Conservation (phyloP, 2,113 vertebrate species). For the Lynx canadensis region DNA sequence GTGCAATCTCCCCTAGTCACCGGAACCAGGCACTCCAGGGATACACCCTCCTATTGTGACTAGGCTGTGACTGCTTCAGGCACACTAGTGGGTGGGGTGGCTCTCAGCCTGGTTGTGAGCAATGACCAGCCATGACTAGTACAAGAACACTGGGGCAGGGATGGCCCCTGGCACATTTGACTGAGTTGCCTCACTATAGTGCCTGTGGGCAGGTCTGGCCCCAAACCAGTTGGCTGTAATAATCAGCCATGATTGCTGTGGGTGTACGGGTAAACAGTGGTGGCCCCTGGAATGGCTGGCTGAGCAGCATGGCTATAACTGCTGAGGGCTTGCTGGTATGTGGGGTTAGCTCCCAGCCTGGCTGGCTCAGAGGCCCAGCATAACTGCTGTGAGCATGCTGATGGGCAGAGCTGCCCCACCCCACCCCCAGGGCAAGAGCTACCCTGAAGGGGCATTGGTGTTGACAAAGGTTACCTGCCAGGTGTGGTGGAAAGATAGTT, state of each 20-base stretch:
- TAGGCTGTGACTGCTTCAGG: not conserved
- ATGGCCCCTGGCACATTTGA: not conserved
- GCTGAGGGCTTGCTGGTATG: not conserved
- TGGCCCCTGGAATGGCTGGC: not conserved
- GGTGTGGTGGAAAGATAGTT: not conserved
- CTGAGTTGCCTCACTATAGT: not conserved
- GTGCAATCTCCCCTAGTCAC: not conserved
- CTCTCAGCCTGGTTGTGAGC: not conserved
- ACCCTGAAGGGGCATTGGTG: not conserved
- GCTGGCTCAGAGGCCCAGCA: not conserved
- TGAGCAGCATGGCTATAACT: not conserved
- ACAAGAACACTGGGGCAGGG: not conserved
- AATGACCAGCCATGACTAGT: not conserved
- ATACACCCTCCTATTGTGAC: not conserved
- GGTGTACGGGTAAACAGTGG: not conserved
- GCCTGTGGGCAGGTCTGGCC: not conserved
- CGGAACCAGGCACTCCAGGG: not conserved
- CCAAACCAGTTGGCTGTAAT: not conserved
- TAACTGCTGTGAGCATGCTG: not conserved
- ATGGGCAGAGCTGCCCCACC: not conserved
- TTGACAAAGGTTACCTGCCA: not conserved
- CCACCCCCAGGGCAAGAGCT: not conserved
- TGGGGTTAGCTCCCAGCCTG: not conserved
- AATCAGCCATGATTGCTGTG: not conserved
- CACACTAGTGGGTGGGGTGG: not conserved